These are phyloP conservation scores for Dynastes tityus DNA, from an alignment of 2,888 invertebrate genomes.

Conservation along the genomic window DNA sequence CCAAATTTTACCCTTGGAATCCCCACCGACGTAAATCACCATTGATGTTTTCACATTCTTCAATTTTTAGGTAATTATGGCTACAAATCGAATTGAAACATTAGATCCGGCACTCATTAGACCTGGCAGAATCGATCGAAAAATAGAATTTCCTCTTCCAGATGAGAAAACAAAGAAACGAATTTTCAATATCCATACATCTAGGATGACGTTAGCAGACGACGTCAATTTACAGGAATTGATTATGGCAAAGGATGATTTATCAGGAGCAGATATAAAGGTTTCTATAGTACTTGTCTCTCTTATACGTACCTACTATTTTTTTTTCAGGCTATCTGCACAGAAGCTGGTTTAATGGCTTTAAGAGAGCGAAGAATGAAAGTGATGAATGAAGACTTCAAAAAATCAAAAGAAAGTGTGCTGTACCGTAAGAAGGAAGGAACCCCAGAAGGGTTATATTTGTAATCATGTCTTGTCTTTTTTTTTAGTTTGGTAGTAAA, in stretches of 20 bases:
- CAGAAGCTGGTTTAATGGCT: slow-evolving; percentile 99
- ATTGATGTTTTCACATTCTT: not conserved
- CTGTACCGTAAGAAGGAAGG: slow-evolving; percentile 99
- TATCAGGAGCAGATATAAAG: slow-evolving; percentile 97
- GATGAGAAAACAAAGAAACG: slow-evolving; percentile 98
- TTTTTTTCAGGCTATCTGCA: slow-evolving; percentile 92
- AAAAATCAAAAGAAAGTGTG: slow-evolving; percentile 99
- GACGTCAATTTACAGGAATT: slow-evolving; percentile 97
- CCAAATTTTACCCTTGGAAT: too few species aligned
- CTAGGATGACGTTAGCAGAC: slow-evolving; percentile 97
- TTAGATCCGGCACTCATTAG: slow-evolving; percentile 98
- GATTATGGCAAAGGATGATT: slow-evolving; percentile 99
- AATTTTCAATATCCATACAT: slow-evolving; percentile 98
- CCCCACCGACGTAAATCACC: too few species aligned
- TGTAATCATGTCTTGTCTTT: slow-evolving; percentile 75
- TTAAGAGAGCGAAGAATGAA: slow-evolving; percentile 98
- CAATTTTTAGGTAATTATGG: slow-evolving; percentile 89
- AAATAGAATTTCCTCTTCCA: slow-evolving; percentile 99
- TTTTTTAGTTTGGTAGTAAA: slow-evolving; percentile 41
- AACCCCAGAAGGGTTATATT: slow-evolving; percentile 98
- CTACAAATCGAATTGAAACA: slow-evolving; percentile 98
- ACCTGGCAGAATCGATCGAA: slow-evolving; percentile 98
- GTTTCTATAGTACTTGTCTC: slow-evolving; percentile 67
- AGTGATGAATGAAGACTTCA: slow-evolving; percentile 99
- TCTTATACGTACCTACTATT: too few species aligned